Evolutionary conservation across 1,140 invertebrate species (phyloP).

Genomic region (Teleopsis dalmanni): DNA sequence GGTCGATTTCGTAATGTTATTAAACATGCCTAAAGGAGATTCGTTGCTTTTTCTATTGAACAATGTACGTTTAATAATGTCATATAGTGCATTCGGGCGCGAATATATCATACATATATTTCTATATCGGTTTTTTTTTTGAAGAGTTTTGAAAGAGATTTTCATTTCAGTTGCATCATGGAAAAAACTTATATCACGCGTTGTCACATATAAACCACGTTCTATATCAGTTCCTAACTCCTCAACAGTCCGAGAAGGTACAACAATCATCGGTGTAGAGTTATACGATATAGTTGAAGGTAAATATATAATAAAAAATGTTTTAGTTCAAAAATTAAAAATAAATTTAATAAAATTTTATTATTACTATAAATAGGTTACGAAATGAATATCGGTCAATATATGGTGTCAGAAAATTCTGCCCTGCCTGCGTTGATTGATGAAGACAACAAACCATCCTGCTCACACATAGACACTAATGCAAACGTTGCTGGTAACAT

Average conservation of each 20-base stretch:
- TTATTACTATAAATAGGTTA: conserved; percentile 9
- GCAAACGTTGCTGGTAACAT: too few relatives aligned
- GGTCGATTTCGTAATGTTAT: too few relatives aligned
- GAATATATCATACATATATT: not conserved
- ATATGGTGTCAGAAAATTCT: conserved; percentile 34
- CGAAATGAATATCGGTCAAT: conserved; percentile 34
- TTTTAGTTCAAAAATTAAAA: too few relatives aligned
- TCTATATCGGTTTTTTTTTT: not conserved
- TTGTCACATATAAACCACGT: conserved; percentile 58
- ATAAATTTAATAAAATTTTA: not conserved
- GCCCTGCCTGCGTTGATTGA: conserved; percentile 28
- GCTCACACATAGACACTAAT: too few relatives aligned
- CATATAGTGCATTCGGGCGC: not conserved
- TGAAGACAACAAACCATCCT: too few relatives aligned
- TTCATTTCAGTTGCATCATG: conserved; percentile 50
- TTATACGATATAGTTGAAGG: conserved; percentile 48
- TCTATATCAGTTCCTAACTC: conserved; percentile 24
- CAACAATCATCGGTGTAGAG: conserved; percentile 56
- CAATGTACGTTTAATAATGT: too few relatives aligned
- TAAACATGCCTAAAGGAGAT: too few relatives aligned
- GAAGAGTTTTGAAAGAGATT: not conserved
- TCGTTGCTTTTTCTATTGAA: too few relatives aligned
- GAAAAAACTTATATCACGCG: conserved; percentile 59
- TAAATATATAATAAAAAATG: too few relatives aligned
- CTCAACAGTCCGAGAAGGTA: conserved; percentile 50